Evolutionary conservation across 2,113 vertebrate species (phyloP).

Genomic region (Struthidea cinerea): DNA sequence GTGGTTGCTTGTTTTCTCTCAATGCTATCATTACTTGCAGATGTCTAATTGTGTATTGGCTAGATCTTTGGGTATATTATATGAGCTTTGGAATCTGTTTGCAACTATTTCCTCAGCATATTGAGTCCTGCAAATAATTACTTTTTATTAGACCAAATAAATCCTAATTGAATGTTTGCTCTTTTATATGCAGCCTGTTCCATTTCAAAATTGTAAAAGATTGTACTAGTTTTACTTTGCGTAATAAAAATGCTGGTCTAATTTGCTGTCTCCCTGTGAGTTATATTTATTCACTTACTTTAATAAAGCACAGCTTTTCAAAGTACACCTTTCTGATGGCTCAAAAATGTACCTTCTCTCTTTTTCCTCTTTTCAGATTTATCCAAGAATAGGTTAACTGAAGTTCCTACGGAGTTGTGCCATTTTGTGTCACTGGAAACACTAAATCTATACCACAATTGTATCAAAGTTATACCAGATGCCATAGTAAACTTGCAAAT

Average conservation of each 20-base stretch:
- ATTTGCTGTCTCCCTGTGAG: background rate
- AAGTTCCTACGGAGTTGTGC: constrained; percentile 86
- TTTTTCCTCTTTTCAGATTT: constrained; percentile 76
- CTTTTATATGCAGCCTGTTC: background rate
- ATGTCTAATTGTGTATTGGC: background rate
- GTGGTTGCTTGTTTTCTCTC: background rate
- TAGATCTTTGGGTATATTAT: background rate
- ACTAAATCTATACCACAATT: constrained; percentile 93
- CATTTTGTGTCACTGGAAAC: constrained; percentile 92
- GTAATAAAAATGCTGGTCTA: background rate
- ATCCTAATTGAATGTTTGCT: background rate
- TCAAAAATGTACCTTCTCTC: background rate
- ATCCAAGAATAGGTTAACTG: constrained; percentile 90
- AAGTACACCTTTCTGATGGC: background rate
- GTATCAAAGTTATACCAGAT: constrained; percentile 91
- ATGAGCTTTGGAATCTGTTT: background rate
- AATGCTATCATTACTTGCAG: background rate
- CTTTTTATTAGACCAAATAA: background rate
- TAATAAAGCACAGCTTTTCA: background rate
- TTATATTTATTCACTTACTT: background rate
- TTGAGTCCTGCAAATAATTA: background rate
- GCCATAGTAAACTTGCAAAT: constrained; percentile 85
- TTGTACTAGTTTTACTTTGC: background rate
- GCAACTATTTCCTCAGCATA: background rate
- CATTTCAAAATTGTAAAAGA: background rate